Evolutionary conservation across 2,888 invertebrate species (phyloP), one percentile per base, ranked within the genome.

Genomic region (Horisme vitalbata): DNA sequence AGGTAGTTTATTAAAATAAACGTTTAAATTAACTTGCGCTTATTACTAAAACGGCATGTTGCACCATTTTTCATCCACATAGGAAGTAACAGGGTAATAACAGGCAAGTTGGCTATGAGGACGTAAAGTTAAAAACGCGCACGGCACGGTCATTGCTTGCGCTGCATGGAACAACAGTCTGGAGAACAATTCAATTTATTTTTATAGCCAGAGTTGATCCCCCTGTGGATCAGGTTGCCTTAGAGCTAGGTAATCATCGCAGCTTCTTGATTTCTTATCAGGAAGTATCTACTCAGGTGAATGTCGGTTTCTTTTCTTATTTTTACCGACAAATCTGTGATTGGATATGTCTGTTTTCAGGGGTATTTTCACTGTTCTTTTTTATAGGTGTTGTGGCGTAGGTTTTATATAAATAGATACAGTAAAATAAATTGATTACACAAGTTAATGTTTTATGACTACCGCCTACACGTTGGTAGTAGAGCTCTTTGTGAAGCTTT

Each of bases 151-250:
- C 68, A 68, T 76, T 66, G 73, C 54, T 68, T 63, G 66, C 73
- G 65, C 69, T 69, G 64, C 70, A 66, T 66, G 65, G 61, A 80
- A 80, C 76, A 78, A 75, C 75, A 77, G 74, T 74, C 74, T 57
- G 63, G 71, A 79, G 82, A 79, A 83, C 84, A 80, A 86, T 88
- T 88, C 84, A 86, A 88, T 87, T 85, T 87, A 83, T 78, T 87
- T 87, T 86, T 84, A 86, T 85, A 79, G 83, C 78, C 68, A 46
- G 59, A 69, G 71, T 71, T 79, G 81, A 83, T 83, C 79, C 83
- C 73, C 70, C 73, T 66, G 70, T 71, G 81, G 78, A 78, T 78
- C 79, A 76, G 72, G 70, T 74, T 75, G 66, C 71, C 70, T 55
- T 64, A 62, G 63, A 57, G 51, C 45, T 51, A 23, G 77, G 82